Base-by-base conservation (phyloP, 2,888 invertebrate species). In the Mythimna impura region DNA sequence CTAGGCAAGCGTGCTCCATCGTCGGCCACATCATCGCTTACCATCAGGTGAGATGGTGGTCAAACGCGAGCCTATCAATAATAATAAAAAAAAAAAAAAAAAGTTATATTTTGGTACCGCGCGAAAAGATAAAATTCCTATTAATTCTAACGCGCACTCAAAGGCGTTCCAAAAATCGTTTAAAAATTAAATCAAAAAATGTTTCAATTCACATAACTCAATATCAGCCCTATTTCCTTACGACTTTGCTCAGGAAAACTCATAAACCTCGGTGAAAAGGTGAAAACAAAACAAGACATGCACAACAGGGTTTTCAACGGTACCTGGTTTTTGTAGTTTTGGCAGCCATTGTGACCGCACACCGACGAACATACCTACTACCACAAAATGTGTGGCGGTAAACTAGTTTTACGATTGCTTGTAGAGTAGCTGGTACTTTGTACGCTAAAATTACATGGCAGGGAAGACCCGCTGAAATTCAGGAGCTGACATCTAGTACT, bases 161-260 rank as follows among this genome's bases (percentile, higher is more conserved):
- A 66, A 66, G n/a, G 54, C n/a, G 34, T 52, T 52, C 50, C 52
- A 36, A 54, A 64, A 54, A 66, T 61, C 34, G 57, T 70, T 76
- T 66, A n/a, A 76, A 80, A 76, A 81, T 69, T 34, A 63, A 81
- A 76, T 55, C 47, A 54, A 66, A 81, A 66, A 62, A 63, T 65
- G 77, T 77, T 81, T 54, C 67, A 64, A 71, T 80, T 80, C 76
- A 58, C 81, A 63, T 80, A 81, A 76, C 40, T 64, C 58, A 57
- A 66, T 66, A 60, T 22, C 68, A 80, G 40, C 20, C 78, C 36
- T 66, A 58, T 76, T 70, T 57, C 63, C 12, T 76, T 55, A 9
- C 25, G 55, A 40, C 20, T 50, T 70, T 70, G 69, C 58, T 61
- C 3, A 52, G 43, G 55, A 30, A 63, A 76, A 64, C 17, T 64